These are phyloP conservation scores for Astyanax mexicanus DNA, from an alignment of 2,797 vertebrate species.

Conservation along the genomic window DNA sequence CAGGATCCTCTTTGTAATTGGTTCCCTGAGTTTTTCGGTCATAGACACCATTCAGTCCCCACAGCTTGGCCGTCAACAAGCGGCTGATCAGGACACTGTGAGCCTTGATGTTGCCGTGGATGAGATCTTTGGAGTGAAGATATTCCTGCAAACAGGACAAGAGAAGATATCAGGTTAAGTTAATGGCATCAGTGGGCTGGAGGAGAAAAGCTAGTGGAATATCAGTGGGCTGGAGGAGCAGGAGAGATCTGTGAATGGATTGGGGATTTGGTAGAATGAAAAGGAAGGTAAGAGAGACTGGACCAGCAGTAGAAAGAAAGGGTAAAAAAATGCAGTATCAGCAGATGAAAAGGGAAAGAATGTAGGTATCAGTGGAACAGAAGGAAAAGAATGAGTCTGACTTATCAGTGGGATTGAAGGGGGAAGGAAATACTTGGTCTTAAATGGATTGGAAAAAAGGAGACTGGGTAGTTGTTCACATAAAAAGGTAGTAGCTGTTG, in stretches of 20 bases:
- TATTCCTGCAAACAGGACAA: constrained; percentile 78
- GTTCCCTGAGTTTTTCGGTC: constrained; percentile 68
- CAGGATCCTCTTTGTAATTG: constrained; percentile 65
- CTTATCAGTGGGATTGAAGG: background rate
- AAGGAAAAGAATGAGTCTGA: background rate
- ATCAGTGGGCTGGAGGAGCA: too few species aligned
- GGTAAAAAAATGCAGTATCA: too few species aligned
- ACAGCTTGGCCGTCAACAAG: constrained; percentile 85
- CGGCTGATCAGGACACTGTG: constrained; percentile 85
- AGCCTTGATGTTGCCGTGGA: constrained; percentile 90
- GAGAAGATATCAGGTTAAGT: background rate
- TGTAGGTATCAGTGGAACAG: too few species aligned
- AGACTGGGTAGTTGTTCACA: too few species aligned
- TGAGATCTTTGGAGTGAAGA: constrained; percentile 85
- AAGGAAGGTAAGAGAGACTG: too few species aligned
- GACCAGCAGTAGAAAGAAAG: background rate
- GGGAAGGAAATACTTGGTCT: too few species aligned
- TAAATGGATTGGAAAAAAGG: too few species aligned
- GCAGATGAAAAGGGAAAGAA: too few species aligned
- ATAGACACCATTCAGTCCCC: constrained; percentile 86
- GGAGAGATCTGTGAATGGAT: too few species aligned
- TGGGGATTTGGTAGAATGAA: too few species aligned
- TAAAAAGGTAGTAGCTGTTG: too few species aligned
- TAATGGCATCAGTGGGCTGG: background rate
- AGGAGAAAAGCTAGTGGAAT: background rate